Evolutionary conservation across 1,140 invertebrate species (phyloP), one percentile per base, ranked within the genome.

Genomic region (Nephotettix cincticeps): DNA sequence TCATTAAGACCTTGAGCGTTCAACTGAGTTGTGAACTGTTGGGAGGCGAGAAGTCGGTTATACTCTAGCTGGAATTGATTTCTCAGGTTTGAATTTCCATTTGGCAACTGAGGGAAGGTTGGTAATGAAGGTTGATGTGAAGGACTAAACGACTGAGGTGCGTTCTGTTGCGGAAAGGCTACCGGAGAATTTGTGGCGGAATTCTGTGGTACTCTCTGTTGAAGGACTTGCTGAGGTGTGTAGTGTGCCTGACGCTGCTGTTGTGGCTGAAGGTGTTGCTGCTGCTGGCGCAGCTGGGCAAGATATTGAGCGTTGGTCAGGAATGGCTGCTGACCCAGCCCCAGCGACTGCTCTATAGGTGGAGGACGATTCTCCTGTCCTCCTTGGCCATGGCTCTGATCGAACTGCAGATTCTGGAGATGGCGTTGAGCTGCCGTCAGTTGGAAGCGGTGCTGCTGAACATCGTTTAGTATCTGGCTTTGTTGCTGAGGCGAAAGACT

Each of bases 51-150:
- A 19, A 27, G 1, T 36, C 51, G 17, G 61, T 78, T 76, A 32
- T 79, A 75, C 14, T 78, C 56, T 17, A 80, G 72, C 30, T 79
- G 80, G 40, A 83, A 80, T 19, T 81, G 73, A 11, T 82, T 80
- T 61, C 84, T 82, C 68, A 80, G 77, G 67, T 84, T 79, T n/a
- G 83, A 77, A 64, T 72, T 83, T 80, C 30, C 82, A 81, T 29
- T 80, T 77, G 3, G 81, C 36, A 0, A 79, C 45, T 70, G 23
- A n/a, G 25, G 30, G 30, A 70, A 32, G 23, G 23, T n/a, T n/a
- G 51, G 47, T 17, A 32, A 9, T 19, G 23, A 21, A 14, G 21
- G 56, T 13, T 70, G 36, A 6, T 70, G 69, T 6, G 32, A 14
- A 36, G 4, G 4, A 14, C 14, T 36, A 9, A 64, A 40, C 28